phyloP scores from a whole-genome alignment of 2,888 invertebrate genomes.

The Lutraria lutraria region DNA sequence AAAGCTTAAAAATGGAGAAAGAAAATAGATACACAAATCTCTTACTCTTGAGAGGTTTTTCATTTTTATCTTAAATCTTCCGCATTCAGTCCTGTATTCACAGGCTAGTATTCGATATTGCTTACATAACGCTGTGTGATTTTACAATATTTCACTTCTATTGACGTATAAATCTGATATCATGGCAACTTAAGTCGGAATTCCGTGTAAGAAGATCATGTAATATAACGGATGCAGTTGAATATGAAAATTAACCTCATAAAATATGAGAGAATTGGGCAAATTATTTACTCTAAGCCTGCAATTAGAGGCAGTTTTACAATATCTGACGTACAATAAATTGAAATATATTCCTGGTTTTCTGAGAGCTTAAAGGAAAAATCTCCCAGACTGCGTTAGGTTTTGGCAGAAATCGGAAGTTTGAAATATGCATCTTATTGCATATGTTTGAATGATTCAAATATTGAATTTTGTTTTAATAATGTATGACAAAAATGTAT shows the following conservation, averaged over 20 bases:
- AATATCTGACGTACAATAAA: neutral
- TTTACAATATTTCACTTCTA: slow-evolving; percentile 1
- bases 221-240: neutral
- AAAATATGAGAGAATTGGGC: neutral
- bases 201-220: neutral
- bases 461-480: neutral
- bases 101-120: neutral
- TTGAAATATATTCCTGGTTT: slow-evolving; percentile 4
- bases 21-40: neutral
- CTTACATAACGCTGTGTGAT: neutral
- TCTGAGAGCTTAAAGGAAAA: neutral
- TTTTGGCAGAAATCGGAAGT: neutral
- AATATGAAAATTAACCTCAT: slow-evolving; percentile 21
- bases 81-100: neutral
- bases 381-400: neutral
- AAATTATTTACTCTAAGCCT: neutral
- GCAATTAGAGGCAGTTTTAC: slow-evolving; percentile 2
- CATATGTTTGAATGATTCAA: neutral
- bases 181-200: neutral
- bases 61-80: neutral
- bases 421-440: neutral
- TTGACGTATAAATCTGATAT: slow-evolving; percentile 1
- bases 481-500: neutral
- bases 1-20: no score
- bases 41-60: neutral